Conservation (phyloP, 2,797 vertebrate genomes). For the Sciurus vulgaris region DNA sequence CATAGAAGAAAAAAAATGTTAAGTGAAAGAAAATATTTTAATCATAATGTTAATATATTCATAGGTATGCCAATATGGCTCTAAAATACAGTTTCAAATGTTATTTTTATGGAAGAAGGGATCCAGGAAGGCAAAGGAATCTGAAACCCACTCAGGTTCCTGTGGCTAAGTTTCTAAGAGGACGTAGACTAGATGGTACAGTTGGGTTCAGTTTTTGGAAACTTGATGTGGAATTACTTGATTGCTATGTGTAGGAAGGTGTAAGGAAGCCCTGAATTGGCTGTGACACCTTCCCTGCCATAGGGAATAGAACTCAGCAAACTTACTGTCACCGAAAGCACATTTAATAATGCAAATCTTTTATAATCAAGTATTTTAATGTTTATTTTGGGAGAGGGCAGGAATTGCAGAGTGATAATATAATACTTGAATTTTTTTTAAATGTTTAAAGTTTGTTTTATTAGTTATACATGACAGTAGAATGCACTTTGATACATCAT, state of each 20-base stretch:
- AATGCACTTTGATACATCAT: too few species aligned
- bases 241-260: background rate
- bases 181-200: accelerated
- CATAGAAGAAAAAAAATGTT: background rate
- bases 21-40: background rate
- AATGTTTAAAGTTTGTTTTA: too few species aligned
- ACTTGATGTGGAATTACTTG: background rate
- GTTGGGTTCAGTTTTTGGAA: background rate
- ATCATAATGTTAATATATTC: background rate
- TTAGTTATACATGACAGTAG: too few species aligned
- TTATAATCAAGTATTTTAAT: background rate
- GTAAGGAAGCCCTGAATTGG: background rate
- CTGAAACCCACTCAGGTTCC: background rate
- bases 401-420: background rate
- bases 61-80: background rate
- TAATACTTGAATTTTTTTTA: slow-evolving; percentile 10
- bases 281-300: background rate
- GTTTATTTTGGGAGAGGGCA: background rate
- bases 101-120: slow-evolving; percentile 5
- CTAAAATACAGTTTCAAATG: background rate
- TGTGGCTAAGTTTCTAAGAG: background rate
- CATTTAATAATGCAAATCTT: background rate
- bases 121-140: background rate
- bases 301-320: background rate
- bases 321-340: background rate